Percentiles rank a stretch among this genome's conserved stretches.
Evolutionary conservation across 2,113 vertebrate species (phyloP).

Genomic region (Heterotis niloticus): DNA sequence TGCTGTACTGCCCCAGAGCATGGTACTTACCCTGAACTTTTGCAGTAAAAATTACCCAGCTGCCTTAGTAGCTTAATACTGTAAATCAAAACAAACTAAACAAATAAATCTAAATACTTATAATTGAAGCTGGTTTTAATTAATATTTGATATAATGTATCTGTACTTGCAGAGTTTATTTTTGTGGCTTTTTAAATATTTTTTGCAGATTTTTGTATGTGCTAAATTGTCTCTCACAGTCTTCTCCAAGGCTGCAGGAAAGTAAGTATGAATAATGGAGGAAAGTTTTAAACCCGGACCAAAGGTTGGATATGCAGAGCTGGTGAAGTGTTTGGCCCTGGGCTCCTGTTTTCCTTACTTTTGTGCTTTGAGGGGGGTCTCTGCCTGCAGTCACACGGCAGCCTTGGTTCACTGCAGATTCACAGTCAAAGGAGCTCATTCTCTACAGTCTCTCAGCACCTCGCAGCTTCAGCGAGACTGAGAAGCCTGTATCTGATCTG

Average conservation of each 20-base stretch:
- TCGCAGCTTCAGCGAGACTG: background rate
- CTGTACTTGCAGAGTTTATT: too few relatives aligned
- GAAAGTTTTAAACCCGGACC: background rate
- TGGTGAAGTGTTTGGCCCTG: background rate
- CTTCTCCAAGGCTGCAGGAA: background rate
- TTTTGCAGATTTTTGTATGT: too few relatives aligned
- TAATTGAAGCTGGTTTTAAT: too few relatives aligned
- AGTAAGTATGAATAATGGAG: background rate
- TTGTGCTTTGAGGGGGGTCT: background rate
- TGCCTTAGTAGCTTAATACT: too few relatives aligned
- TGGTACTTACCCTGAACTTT: too few relatives aligned
- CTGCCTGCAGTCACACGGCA: background rate
- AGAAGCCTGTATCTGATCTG: background rate
- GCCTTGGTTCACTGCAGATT: slow-evolving; percentile 9
- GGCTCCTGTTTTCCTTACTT: background rate
- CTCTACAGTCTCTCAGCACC: background rate
- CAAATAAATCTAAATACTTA: too few relatives aligned
- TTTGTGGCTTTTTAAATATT: too few relatives aligned
- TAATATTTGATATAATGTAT: too few relatives aligned
- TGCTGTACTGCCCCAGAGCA: too few relatives aligned
- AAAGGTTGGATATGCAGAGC: background rate
- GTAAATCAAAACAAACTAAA: too few relatives aligned
- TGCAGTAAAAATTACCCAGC: too few relatives aligned
- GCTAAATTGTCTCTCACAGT: too few relatives aligned
- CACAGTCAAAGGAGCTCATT: background rate